Evolutionary conservation across 2,797 vertebrate genomes (phyloP).

Genomic region (Nyctalus aviator): DNA sequence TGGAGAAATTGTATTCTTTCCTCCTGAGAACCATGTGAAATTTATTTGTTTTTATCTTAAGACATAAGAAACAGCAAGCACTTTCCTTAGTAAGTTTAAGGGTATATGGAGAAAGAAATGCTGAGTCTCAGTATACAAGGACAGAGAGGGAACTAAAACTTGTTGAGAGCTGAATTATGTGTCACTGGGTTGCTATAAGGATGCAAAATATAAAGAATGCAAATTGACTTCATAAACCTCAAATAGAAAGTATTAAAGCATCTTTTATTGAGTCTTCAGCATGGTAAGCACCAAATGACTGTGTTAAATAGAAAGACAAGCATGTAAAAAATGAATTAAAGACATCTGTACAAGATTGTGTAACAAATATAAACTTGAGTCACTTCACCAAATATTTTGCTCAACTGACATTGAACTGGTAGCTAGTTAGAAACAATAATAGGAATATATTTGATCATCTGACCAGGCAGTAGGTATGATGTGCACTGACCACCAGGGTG

Average conservation of each 20-base stretch:
- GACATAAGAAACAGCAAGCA: neutral
- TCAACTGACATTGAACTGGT: neutral
- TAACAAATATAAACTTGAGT: slow-evolving; percentile 22
- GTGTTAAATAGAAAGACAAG: neutral
- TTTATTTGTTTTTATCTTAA: slow-evolving; percentile 28
- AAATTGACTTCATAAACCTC: neutral
- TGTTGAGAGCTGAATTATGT: neutral
- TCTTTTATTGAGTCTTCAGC: neutral
- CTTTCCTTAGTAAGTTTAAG: slow-evolving; percentile 1
- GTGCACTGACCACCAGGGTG: too few species aligned
- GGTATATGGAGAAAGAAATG: neutral
- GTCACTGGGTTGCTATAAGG: neutral
- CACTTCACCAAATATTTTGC: slow-evolving; percentile 25
- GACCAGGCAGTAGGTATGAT: too few species aligned
- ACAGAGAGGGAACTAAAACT: neutral
- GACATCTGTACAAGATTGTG: neutral
- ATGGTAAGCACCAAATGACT: neutral
- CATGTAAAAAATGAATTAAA: slow-evolving; percentile 50
- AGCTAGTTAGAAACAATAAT: neutral
- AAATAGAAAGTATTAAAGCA: neutral
- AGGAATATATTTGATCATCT: neutral
- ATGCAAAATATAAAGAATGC: neutral
- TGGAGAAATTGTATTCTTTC: neutral
- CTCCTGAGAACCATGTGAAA: neutral
- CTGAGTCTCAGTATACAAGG: neutral